Base-by-base conservation (phyloP, 2,113 vertebrate genomes). In the Cranoglanis bouderius region DNA sequence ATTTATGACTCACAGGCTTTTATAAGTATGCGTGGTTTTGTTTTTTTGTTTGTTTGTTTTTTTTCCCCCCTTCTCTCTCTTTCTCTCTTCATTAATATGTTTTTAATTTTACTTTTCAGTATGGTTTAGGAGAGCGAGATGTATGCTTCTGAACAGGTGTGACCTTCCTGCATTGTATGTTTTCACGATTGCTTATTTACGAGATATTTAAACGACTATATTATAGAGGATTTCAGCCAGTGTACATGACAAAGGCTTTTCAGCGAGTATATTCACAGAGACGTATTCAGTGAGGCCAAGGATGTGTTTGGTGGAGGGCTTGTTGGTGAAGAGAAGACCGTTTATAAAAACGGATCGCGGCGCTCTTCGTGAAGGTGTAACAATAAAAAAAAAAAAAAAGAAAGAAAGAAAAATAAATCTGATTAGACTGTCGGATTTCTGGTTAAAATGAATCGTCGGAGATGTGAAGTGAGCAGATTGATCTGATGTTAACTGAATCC, bases 351-450 rank as follows among this genome's bases (percentile, higher is more conserved):
- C 35, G 4, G 89, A 91, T 88, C 51, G 74, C 87, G 43, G 89
- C 84, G 46, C 85, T 91, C 86, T 91, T 92, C 82, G 84, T 59
- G 40, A 67, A 92, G 53, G 90, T 92, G 92, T 88, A 53, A 32
- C 7, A 13, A 77, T 92, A 8, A 59, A 83, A 92, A 93, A 94
- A 10, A 49, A 92, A n/a, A n/a, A n/a, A n/a, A n/a, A n/a, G n/a
- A n/a, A n/a, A n/a, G n/a, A n/a, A n/a, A n/a, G n/a, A n/a, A n/a
- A 90, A 94, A 94, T 93, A 94, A 86, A 89, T 90, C 88, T 90
- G 35, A 88, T 57, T 92, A 88, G 92, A 91, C 88, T 65, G 90
- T 89, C 89, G 93, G 91, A 88, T 88, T 88, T 61, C 90, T 87
- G 81, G 91, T 91, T 89, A 88, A 93, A 90, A 92, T 84, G 46